Conservation (phyloP, 35 echinoderm and acorn worm species). For the Apostichopus japonicus region DNA sequence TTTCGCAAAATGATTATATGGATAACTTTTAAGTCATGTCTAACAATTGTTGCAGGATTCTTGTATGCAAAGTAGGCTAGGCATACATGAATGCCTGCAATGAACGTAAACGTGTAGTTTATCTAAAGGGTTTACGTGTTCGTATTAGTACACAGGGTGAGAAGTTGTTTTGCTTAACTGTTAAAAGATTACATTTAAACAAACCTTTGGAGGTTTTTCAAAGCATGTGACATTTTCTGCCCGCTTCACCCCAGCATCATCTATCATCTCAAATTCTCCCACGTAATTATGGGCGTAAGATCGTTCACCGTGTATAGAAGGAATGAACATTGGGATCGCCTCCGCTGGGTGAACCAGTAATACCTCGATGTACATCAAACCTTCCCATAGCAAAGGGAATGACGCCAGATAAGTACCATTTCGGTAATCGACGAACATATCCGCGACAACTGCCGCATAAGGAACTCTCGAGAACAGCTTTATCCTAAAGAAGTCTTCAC, state of each 20-base stretch:
- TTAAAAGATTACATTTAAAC: not conserved
- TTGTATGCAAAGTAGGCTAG: no score
- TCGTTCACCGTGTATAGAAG: not conserved
- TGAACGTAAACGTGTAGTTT: no score
- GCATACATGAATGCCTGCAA: no score
- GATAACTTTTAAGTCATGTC: no score
- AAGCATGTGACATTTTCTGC: not conserved
- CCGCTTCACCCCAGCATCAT: not conserved
- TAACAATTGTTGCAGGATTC: no score
- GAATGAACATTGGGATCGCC: not conserved
- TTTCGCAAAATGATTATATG: no score
- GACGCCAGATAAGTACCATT: conserved; percentile 8
- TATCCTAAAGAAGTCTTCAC: conserved; percentile 2
- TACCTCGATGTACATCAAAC: not conserved
- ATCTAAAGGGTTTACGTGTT: no score
- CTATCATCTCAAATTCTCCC: not conserved
- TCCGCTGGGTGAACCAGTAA: conserved; percentile 17
- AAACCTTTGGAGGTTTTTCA: not conserved
- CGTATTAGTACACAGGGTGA: no score
- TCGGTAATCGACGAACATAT: not conserved
- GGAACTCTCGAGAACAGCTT: not conserved
- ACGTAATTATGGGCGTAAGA: not conserved
- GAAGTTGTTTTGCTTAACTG: no score
- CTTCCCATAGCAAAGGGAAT: conserved; percentile 26
- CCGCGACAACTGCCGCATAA: not conserved